Evolutionary conservation across 2,113 vertebrate species (phyloP).

Genomic region (Hemiscyllium ocellatum): DNA sequence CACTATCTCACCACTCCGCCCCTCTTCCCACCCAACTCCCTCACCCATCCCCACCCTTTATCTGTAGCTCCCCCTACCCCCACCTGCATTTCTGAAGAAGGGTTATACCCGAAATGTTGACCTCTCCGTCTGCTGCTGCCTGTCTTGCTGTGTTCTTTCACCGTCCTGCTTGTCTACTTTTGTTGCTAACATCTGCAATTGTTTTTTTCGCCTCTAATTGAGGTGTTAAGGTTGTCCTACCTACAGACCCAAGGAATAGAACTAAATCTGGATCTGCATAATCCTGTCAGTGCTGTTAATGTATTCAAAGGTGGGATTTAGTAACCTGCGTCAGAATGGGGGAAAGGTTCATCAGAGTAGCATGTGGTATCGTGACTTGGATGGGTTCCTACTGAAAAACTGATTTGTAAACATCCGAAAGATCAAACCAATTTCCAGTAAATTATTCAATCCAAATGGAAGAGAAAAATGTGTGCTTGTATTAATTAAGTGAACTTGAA

Average conservation of each 20-base stretch:
- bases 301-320: not conserved
- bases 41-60: too few relatives aligned
- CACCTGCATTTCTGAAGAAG: too few relatives aligned
- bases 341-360: not conserved
- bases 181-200: too few relatives aligned
- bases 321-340: not conserved
- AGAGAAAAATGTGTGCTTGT: not conserved
- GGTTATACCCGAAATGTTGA: too few relatives aligned
- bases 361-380: not conserved
- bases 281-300: not conserved
- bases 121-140: too few relatives aligned
- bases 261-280: not conserved
- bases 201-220: too few relatives aligned
- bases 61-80: too few relatives aligned
- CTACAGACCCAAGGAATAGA: not conserved
- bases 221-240: not conserved
- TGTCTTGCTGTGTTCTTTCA: too few relatives aligned
- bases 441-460: constrained; percentile 3
- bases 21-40: too few relatives aligned
- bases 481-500: not conserved
- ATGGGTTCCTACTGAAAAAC: not conserved
- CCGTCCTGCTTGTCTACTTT: too few relatives aligned
- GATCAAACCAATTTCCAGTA: not conserved
- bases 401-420: not conserved
- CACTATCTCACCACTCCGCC: too few relatives aligned